These are phyloP conservation scores for Paratrypauchen microcephalus DNA, from an alignment of 2,797 vertebrate genomes.

Conservation along the genomic window DNA sequence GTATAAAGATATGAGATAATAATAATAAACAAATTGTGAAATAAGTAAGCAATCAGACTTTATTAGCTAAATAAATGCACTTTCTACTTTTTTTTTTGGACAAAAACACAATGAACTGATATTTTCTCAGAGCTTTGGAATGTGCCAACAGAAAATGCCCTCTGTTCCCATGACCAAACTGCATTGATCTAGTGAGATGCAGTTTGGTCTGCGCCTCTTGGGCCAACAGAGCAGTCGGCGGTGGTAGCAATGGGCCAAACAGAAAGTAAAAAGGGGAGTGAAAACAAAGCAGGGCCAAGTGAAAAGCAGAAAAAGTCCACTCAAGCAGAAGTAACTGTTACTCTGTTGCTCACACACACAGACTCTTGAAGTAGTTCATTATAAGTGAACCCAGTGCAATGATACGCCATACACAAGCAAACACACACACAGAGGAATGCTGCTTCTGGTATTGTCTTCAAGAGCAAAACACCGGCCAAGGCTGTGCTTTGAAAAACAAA, in stretches of 20 bases:
- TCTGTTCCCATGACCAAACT: slow-evolving; percentile 43
- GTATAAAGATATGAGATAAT: not conserved
- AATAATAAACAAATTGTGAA: too few species aligned
- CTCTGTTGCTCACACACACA: slow-evolving; percentile 22
- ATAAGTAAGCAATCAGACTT: too few species aligned
- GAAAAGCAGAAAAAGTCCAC: slow-evolving; percentile 44
- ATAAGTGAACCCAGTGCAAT: slow-evolving; percentile 51
- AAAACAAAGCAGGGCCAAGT: slow-evolving; percentile 10
- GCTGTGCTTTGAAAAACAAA: slow-evolving; percentile 68
- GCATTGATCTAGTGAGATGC: slow-evolving; percentile 15
- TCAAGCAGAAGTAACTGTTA: slow-evolving; percentile 65
- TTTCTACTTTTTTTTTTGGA: not conserved
- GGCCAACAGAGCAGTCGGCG: slow-evolving; percentile 56
- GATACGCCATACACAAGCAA: slow-evolving; percentile 50
- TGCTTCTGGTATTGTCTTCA: slow-evolving; percentile 72
- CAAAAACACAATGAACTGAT: not conserved
- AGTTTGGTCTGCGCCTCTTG: slow-evolving; percentile 38
- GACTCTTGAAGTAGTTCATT: slow-evolving; percentile 63
- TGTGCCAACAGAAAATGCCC: slow-evolving; percentile 10
- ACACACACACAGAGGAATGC: slow-evolving; percentile 55
- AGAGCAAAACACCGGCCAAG: slow-evolving; percentile 62
- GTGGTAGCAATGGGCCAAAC: slow-evolving; percentile 31
- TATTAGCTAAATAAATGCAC: too few species aligned
- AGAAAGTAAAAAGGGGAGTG: slow-evolving; percentile 43
- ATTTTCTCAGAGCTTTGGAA: slow-evolving; percentile 13